Conservation (phyloP, 1,140 invertebrate genomes). For the Varroa destructor region DNA sequence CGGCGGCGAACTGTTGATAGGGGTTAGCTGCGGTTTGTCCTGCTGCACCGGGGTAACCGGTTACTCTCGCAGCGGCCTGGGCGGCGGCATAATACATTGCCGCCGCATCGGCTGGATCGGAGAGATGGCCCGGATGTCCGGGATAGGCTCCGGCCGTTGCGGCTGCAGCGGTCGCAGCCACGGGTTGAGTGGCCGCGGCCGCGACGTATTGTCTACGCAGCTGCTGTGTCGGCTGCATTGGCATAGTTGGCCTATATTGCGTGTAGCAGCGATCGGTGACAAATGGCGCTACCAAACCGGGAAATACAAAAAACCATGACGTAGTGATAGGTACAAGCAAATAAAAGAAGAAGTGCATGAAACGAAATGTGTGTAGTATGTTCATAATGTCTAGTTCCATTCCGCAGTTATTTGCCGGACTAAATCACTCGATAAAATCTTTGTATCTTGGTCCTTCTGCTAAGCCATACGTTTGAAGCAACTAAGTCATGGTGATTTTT, state of each 20-base stretch:
- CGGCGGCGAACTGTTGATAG: slow-evolving; percentile 10
- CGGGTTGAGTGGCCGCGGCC: slow-evolving; percentile 18
- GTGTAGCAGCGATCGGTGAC: not conserved
- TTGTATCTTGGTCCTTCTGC: too few species aligned
- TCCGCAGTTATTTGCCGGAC: too few species aligned
- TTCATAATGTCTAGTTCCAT: too few species aligned
- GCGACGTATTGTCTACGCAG: slow-evolving; percentile 26
- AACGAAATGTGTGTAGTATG: too few species aligned
- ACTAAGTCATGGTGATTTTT: too few species aligned
- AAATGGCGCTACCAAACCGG: not conserved
- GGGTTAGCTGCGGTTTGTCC: not conserved
- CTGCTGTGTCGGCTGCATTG: not conserved
- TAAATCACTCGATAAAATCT: too few species aligned
- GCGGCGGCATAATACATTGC: slow-evolving; percentile 26
- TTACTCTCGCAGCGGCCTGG: slow-evolving; percentile 11
- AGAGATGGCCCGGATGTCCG: not conserved
- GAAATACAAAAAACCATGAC: too few species aligned
- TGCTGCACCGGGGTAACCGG: not conserved
- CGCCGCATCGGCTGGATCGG: not conserved
- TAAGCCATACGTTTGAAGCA: too few species aligned
- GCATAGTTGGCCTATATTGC: slow-evolving; percentile 12
- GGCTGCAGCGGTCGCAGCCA: slow-evolving; percentile 20
- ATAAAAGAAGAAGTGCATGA: too few species aligned
- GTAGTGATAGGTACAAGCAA: too few species aligned
- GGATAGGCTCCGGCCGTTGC: slow-evolving; percentile 11